Evolutionary conservation across 2,888 invertebrate species (phyloP), one percentile per base, ranked within the genome.

Genomic region (Sminthurides aquaticus): DNA sequence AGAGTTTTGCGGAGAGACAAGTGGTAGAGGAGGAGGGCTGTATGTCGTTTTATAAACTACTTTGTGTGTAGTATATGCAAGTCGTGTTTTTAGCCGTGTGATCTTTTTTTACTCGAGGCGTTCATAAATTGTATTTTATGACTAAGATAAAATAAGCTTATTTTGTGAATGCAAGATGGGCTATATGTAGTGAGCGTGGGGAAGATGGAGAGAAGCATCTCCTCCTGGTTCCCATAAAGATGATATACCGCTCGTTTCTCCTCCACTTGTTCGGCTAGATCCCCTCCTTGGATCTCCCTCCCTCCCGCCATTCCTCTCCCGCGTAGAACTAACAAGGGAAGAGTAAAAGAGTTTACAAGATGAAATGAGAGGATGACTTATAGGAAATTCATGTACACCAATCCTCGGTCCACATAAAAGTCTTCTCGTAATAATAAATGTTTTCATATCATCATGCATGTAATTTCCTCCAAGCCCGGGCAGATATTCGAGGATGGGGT

Each of bases 101-200:
- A 34, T 55, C 25, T 58, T 58, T 62, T 61, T 62, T 57, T 62
- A 56, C 57, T 27, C 43, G 62, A 56, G 74, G 74, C 75, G 71
- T 71, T 76, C 75, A 79, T 79, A 79, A 79, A 79, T 79, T 78
- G 77, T 76, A 75, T 76, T 79, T 79, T 79, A 79, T 79, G 77
- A 78, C 75, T 75, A 74, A 79, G 79, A 79, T 79, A 79, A 79
- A 79, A 78, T 78, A 78, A 78, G 78, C 79, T 79, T 79, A 79
- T 79, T 78, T 79, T 78, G 78, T 78, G 77, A 79, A 79, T 78
- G 78, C 78, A 78, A 77, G 78, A 78, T 78, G 79, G 77, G 77
- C 77, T 76, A 76, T n/a, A n/a, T 78, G 75, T 74, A 76, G 77
- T 56, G 65, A 29, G 49, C 57, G 49, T 62, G 62, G 56, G 57